Conservation (phyloP, 2,888 invertebrate species). For the Eristalis intricaria region DNA sequence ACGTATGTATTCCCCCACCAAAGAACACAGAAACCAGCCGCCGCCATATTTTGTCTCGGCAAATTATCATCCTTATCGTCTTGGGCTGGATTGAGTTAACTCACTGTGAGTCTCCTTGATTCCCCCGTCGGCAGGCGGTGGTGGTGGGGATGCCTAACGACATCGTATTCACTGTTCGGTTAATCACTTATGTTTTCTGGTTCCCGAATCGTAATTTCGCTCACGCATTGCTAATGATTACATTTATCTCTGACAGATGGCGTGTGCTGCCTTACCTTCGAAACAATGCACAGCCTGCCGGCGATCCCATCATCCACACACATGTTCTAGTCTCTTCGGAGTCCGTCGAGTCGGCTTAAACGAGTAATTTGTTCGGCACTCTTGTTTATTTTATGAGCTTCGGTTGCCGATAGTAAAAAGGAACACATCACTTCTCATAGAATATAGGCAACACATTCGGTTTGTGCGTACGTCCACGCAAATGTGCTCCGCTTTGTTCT, state of each 20-base stretch:
- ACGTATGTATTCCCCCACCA: too few species aligned
- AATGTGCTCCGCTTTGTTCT: not conserved
- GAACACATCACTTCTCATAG: conserved; percentile 8
- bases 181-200: conserved; percentile 56
- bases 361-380: conserved; percentile 45
- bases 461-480: not conserved
- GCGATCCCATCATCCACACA: not conserved
- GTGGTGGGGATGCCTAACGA: not conserved
- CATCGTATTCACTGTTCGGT: conserved; percentile 43
- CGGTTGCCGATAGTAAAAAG: conserved; percentile 11
- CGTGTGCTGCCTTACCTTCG: not conserved
- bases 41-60: not conserved
- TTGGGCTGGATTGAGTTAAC: conserved; percentile 4
- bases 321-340: not conserved
- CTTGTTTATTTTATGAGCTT: conserved; percentile 37
- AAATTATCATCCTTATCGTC: not conserved
- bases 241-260: conserved; percentile 54
- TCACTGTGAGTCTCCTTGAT: not conserved
- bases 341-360: conserved; percentile 13
- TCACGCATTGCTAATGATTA: conserved; percentile 55
- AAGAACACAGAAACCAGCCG: not conserved
- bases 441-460: conserved; percentile 5
- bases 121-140: too few species aligned
- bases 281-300: conserved; percentile 13
- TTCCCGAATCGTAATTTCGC: conserved; percentile 52